These are phyloP conservation scores for Octodon degus DNA, from an alignment of 2,113 vertebrate genomes.

Conservation along the genomic window DNA sequence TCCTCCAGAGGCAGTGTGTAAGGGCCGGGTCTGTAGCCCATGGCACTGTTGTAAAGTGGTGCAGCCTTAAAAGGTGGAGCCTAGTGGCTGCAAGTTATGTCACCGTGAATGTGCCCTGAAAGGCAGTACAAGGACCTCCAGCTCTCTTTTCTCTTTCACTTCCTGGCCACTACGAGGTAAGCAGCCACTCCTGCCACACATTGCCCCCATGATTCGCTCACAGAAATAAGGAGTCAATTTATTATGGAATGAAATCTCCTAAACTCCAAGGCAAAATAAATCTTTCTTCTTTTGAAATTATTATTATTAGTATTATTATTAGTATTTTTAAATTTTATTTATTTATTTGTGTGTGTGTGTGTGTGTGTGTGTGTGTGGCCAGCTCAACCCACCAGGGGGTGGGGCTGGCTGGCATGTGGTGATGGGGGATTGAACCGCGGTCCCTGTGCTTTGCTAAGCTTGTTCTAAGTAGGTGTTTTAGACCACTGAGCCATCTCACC, in stretches of 20 bases:
- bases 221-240: background rate
- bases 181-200: background rate
- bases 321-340: too few species aligned
- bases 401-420: too few species aligned
- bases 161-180: background rate
- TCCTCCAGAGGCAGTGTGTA: background rate
- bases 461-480: too few species aligned
- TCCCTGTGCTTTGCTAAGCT: too few species aligned
- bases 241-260: background rate
- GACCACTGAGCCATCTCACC: too few species aligned
- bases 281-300: background rate
- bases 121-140: background rate
- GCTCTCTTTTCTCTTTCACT: background rate
- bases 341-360: too few species aligned
- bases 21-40: background rate
- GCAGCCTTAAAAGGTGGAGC: background rate
- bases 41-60: background rate
- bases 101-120: background rate
- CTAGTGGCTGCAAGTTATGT: background rate
- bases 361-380: too few species aligned
- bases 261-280: background rate
- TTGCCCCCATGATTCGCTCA: background rate
- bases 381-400: too few species aligned
- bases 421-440: too few species aligned
- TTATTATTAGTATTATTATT: too few species aligned